phyloP scores from a whole-genome alignment of 2,113 vertebrate species.

The Australoheros scitulus region DNA sequence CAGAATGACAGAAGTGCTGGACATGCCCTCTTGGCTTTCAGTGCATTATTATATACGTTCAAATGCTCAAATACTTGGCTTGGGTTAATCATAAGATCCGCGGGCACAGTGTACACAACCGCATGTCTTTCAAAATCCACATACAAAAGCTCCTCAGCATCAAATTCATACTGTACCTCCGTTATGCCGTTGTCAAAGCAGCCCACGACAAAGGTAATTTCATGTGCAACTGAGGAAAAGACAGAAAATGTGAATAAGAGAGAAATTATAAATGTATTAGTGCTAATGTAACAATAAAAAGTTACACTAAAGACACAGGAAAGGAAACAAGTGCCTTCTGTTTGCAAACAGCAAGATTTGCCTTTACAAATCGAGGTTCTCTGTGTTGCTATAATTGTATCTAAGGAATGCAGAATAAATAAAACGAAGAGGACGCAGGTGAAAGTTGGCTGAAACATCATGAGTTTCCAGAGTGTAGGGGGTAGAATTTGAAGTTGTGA shows the following conservation, averaged over 20 bases:
- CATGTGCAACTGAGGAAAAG: conserved; percentile 46
- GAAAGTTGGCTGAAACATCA: neutral
- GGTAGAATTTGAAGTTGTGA: neutral
- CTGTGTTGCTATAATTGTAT: no score
- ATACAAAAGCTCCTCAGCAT: conserved; percentile 28
- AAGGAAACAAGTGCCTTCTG: neutral
- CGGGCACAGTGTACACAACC: conserved; percentile 30
- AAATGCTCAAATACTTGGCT: rapidly evolving
- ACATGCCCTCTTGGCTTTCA: rapidly evolving
- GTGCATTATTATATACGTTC: rapidly evolving
- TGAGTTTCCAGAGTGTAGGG: neutral
- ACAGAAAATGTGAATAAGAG: neutral
- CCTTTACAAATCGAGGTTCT: no score
- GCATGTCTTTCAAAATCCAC: conserved; percentile 3
- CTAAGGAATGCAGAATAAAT: no score
- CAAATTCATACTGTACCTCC: neutral
- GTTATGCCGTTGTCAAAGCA: conserved; percentile 17
- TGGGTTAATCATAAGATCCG: neutral
- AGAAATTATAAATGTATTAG: neutral
- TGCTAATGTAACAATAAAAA: neutral
- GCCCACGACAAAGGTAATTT: neutral
- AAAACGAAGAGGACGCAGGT: no score
- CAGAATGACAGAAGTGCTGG: rapidly evolving
- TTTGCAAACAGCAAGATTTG: no score
- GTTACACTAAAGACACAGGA: no score